Conservation (phyloP, 2,888 invertebrate species). For the Rhyacophila evoluta region DNA sequence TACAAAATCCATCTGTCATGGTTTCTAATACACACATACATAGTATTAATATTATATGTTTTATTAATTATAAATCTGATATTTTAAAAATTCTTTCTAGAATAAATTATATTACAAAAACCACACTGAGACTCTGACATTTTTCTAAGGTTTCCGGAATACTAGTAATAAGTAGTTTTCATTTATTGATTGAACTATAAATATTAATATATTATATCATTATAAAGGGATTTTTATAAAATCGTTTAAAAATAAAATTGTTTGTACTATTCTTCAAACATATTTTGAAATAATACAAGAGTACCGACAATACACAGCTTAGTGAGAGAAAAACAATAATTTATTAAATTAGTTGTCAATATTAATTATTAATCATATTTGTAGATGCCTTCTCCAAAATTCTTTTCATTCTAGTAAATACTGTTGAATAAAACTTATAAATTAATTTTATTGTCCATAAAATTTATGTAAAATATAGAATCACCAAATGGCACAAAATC, state of each 20-base stretch:
- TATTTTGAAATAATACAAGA: conserved; percentile 6
- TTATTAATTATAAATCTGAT: neutral
- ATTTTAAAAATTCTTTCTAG: neutral
- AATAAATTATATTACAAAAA: conserved; percentile 23
- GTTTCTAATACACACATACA: neutral
- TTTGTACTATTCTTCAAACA: neutral
- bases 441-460: neutral
- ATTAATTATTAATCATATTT: no score
- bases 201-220: neutral
- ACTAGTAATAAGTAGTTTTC: neutral
- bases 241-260: neutral
- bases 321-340: neutral
- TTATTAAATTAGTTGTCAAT: neutral
- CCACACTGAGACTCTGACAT: neutral
- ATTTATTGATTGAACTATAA: neutral
- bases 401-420: no score
- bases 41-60: neutral
- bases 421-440: neutral
- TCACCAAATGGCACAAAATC: conserved; percentile 4
- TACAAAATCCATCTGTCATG: neutral
- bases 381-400: no score
- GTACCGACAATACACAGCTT: neutral
- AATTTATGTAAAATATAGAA: neutral
- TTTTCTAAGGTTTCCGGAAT: neutral
- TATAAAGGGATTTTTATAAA: neutral